Evolutionary conservation across 2,113 vertebrate species (phyloP), one percentile per base, ranked within the genome.

Genomic region (Ranitomeya variabilis): DNA sequence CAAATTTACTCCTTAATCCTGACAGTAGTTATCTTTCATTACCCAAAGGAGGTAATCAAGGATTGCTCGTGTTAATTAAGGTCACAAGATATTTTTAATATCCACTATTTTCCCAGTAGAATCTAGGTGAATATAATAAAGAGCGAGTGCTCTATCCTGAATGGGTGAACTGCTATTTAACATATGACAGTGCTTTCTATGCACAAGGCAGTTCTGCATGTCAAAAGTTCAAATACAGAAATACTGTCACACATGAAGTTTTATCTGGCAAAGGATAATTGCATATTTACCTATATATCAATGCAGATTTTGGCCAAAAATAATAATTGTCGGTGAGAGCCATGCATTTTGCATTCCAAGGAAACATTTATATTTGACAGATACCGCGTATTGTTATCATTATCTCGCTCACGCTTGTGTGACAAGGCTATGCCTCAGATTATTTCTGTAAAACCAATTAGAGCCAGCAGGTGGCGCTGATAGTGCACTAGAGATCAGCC

Each of bases 391-490:
- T 71, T 31, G 9, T 69, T 23, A 23, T 69, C 23, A 26, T 12
- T 67, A 23, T 67, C 64, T 14, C 64, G 21, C 7, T 23, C 64
- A 14, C 9, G 16, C 73, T 52, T 77, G 10, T 23, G 3, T n/a
- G 23, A n/a, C 66, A 26, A 37, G 52, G 26, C 45, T 7, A 19
- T 77, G 37, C 37, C 55, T 7, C 5, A 21, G 23, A 26, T 69
- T 69, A 69, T 80, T 26, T n/a, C 6, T 54, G 52, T 55, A 21
- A 21, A 77, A 77, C 16, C 9, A 21, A 7, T 60, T 60, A 31
- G 11, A 37, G 23, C 26, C 80, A 82, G 80, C 80, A 82, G 80
- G 60, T 82, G 80, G 59, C 31, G 60, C 26, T 59, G 18, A 18
- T n/a, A 31, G 66, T 51, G 51, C 37, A 66, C 59, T 60, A 37